Evolutionary conservation across 2,888 invertebrate species (phyloP), one percentile per base, ranked within the genome.

Genomic region (Amblyjoppa proteus): DNA sequence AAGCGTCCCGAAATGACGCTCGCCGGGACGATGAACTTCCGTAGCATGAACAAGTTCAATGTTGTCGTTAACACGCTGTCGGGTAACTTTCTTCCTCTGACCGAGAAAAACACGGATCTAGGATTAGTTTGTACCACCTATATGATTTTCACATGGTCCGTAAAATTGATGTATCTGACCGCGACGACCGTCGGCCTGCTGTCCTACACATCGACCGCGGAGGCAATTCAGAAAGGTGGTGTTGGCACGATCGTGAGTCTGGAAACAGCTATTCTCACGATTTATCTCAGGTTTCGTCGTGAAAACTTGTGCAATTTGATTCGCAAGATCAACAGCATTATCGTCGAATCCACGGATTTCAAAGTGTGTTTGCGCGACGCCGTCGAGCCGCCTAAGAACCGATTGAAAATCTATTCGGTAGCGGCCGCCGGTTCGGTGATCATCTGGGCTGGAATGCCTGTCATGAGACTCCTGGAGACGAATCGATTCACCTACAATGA

Each of bases 31-130:
- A 90, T 90, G 89, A 73, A 90, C 78, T 90, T 90, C 45, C 70
- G 49, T 31, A 89, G n/a, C 16, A 38, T 87, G 2, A 91, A 87
- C 80, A 74, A 71, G 38, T 79, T 89, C 0, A 91, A 89, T 61
- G 70, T 68, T 1, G n/a, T 88, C 5, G 5, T 86, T 0, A 91
- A 91, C 56, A 16, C n/a, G 0, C 1, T 89, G 0, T 88, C 90
- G 2, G 91, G 89, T 0, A 91, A 91, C 49, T 66, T 86, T 49
- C 74, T 91, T 1, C 91, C 91, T 0, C 5, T 88, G 5, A 84
- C 69, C 1, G 9, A 49, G 0, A 38, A 51, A 7, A 34, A 77
- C 25, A 73, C 38, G 9, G 58, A n/a, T 20, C 34, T 81, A 5
- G 28, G 88, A 0, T 28, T 66, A 0, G 6, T 16, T 0, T 61